phyloP scores from a whole-genome alignment of 2,888 invertebrate species.

The Andrena marginata region DNA sequence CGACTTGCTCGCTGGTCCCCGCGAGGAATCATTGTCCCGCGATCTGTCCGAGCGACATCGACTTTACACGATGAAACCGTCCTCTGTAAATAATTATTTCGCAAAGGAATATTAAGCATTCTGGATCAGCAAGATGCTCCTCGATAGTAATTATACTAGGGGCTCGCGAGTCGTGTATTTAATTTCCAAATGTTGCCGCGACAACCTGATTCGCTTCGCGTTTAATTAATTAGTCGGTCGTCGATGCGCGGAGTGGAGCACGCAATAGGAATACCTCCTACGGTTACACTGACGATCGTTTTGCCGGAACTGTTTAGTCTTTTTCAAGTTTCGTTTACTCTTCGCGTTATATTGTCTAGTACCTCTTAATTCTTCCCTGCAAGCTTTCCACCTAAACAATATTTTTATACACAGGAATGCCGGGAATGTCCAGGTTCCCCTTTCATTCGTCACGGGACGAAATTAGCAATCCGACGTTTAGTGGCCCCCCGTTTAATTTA shows the following conservation, averaged over 20 bases:
- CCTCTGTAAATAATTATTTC: background rate
- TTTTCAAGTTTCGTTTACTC: background rate
- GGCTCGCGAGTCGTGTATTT: background rate
- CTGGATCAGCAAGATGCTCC: too few species aligned
- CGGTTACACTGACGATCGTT: too few species aligned
- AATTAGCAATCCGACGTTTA: background rate
- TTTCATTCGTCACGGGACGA: too few species aligned
- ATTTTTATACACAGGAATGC: background rate
- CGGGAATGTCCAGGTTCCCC: background rate
- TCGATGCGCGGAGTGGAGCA: too few species aligned
- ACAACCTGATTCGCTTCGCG: background rate
- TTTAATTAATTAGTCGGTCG: slow-evolving; percentile 7
- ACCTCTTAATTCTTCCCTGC: background rate
- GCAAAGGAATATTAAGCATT: too few species aligned
- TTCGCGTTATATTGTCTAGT: background rate
- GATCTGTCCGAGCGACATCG: background rate
- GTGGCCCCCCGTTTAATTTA: background rate
- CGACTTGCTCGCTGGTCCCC: background rate
- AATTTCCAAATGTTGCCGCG: background rate
- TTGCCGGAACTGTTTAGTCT: too few species aligned
- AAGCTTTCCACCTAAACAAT: background rate
- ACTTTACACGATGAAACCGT: background rate
- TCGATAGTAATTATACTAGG: background rate
- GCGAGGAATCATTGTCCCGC: background rate
- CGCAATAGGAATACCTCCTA: too few species aligned